Conservation (phyloP, 2,797 vertebrate genomes). For the Chelon auratus region DNA sequence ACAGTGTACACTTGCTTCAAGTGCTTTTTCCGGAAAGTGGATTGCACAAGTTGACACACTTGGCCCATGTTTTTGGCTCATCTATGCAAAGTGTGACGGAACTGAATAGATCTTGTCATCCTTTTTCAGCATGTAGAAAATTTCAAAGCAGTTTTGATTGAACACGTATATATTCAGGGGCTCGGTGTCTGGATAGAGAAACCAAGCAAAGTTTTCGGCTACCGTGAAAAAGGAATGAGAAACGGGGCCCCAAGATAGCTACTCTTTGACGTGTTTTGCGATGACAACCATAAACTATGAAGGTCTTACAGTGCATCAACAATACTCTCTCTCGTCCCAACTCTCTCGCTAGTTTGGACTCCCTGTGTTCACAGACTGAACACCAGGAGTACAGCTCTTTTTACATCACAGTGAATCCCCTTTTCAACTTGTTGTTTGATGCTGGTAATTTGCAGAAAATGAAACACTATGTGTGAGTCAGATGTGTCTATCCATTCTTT, state of each 20-base stretch:
- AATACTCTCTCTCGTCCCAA: too few relatives aligned
- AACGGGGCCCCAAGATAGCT: too few relatives aligned
- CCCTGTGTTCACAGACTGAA: too few relatives aligned
- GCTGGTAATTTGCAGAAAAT: neutral
- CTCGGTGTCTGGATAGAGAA: too few relatives aligned
- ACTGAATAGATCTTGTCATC: neutral
- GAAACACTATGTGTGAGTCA: neutral
- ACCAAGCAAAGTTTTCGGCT: too few relatives aligned
- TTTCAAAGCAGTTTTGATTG: constrained; percentile 1
- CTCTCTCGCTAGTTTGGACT: too few relatives aligned
- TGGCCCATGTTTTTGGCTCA: constrained; percentile 14
- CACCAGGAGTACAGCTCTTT: neutral
- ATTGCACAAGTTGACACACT: constrained; percentile 32
- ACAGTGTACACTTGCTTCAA: constrained; percentile 15
- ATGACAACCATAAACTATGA: too few relatives aligned
- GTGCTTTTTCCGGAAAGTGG: constrained; percentile 10
- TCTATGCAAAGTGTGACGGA: constrained; percentile 9
- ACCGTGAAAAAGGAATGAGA: too few relatives aligned
- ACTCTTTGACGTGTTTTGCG: too few relatives aligned
- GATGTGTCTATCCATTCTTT: neutral
- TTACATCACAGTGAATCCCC: neutral
- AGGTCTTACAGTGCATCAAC: too few relatives aligned
- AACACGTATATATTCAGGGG: neutral
- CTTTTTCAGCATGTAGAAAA: constrained; percentile 1
- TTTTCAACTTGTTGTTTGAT: neutral